Evolutionary conservation across 2,888 invertebrate species (phyloP), one percentile per base, ranked within the genome.

Genomic region (Anthoptus insignis): DNA sequence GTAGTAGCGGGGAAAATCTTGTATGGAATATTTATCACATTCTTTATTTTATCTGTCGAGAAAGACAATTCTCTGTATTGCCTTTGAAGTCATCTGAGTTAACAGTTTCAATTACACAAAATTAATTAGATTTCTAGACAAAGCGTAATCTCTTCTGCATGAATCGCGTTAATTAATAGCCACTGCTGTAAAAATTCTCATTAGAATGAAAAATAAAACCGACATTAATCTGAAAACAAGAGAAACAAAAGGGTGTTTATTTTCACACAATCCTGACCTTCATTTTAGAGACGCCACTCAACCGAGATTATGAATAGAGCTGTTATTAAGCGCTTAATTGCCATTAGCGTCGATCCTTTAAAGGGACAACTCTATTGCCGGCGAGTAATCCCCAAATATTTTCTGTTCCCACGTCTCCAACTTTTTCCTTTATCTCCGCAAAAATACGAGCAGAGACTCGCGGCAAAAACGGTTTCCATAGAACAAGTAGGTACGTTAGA

Each of bases 291-390:
- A 24, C 24, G 37, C 54, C 39, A 42, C 56, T 56, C 27, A 5
- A 16, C 24, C n/a, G 24, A 24, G 53, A 45, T 47, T 54, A 54
- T 54, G 54, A 61, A 54, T 54, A 61, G 45, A 61, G n/a, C 16
- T 21, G 52, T 60, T 52, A 60, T 60, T 52, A 60, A 60, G 60
- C 29, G 52, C 42, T 53, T 61, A 61, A 53, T 61, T 61, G 60
- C 60, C 60, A 61, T 54, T 61, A 61, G 54, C 58, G 24, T 34
- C 56, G 47, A 58, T 58, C 58, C 58, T 47, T 58, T 58, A 47
- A 47, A 47, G 14, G 47, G 47, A 32, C 60, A 61, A 29, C 61
- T 61, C 54, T 54, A 61, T 61, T 34, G 22, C 58, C 32, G 29
- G 6, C 39, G 19, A 42, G 61, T 54, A 61, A 61, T 54, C 61